These are phyloP conservation scores for Aricia artaxerxes DNA, from an alignment of 2,888 invertebrate genomes.

Conservation along the genomic window DNA sequence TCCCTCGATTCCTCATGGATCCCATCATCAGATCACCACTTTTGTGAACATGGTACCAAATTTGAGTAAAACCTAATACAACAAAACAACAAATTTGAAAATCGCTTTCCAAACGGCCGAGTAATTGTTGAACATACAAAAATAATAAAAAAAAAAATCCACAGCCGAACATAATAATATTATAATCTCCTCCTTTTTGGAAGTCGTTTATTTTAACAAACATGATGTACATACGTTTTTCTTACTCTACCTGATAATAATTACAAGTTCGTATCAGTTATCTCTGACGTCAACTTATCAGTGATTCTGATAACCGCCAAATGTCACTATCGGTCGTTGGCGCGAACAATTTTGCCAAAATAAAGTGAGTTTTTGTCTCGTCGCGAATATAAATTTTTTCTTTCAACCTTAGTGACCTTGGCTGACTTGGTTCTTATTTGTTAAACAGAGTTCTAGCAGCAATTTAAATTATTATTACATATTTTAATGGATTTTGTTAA, in stretches of 20 bases:
- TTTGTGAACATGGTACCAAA: no score
- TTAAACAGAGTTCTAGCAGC: neutral
- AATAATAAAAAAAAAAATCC: no score
- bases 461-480: no score
- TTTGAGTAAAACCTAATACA: no score
- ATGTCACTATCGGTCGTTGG: conserved; percentile 17
- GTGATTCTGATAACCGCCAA: conserved; percentile 5
- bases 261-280: conserved; percentile 4
- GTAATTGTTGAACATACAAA: no score
- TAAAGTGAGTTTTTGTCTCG: neutral
- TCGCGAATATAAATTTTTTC: neutral
- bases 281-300: conserved; percentile 10
- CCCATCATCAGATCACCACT: no score
- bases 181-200: no score
- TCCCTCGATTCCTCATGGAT: no score
- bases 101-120: no score
- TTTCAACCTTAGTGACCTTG: neutral
- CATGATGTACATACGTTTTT: neutral
- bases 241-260: conserved; percentile 1
- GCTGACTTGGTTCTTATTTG: neutral
- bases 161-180: no score
- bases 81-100: no score
- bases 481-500: no score
- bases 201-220: neutral
- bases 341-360: conserved; percentile 5